These are phyloP conservation scores for Xenopus borealis DNA, from an alignment of 2,113 vertebrate genomes.

Conservation along the genomic window DNA sequence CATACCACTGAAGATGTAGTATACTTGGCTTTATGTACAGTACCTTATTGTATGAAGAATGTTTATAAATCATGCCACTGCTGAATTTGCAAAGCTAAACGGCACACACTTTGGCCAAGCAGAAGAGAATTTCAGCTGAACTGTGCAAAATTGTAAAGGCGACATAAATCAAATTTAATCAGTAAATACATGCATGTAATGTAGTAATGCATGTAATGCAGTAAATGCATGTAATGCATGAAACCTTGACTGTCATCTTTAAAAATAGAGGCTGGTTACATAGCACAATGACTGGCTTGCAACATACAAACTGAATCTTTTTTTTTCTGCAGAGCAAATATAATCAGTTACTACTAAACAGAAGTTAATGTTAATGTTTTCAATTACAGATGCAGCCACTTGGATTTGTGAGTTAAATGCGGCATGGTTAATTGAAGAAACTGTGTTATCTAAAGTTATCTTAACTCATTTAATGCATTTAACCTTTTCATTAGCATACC, in stretches of 20 bases:
- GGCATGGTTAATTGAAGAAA: too few relatives aligned
- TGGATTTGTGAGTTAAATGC: too few relatives aligned
- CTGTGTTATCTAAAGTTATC: too few relatives aligned
- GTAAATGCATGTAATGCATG: not conserved
- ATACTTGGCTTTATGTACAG: constrained; percentile 19
- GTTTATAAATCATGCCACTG: constrained; percentile 36
- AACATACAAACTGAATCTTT: too few relatives aligned
- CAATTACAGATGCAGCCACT: too few relatives aligned
- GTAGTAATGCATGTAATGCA: not conserved
- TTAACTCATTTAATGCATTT: too few relatives aligned
- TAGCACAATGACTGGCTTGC: too few relatives aligned
- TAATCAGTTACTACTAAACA: too few relatives aligned
- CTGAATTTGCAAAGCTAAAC: constrained; percentile 50
- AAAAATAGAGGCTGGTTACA: not conserved
- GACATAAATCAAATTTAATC: constrained; percentile 57
- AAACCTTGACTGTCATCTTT: constrained; percentile 20
- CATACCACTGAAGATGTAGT: constrained; percentile 16
- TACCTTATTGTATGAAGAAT: constrained; percentile 5
- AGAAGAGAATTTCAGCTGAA: constrained; percentile 57
- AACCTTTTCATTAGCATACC: too few relatives aligned
- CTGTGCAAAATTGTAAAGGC: constrained; percentile 53
- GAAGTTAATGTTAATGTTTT: too few relatives aligned
- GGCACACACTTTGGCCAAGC: constrained; percentile 46
- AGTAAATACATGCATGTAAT: constrained; percentile 37
- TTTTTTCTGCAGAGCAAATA: too few relatives aligned